Evolutionary conservation across 1,140 invertebrate species (phyloP), one percentile per base, ranked within the genome.

Genomic region (Dendroctonus ponderosae): DNA sequence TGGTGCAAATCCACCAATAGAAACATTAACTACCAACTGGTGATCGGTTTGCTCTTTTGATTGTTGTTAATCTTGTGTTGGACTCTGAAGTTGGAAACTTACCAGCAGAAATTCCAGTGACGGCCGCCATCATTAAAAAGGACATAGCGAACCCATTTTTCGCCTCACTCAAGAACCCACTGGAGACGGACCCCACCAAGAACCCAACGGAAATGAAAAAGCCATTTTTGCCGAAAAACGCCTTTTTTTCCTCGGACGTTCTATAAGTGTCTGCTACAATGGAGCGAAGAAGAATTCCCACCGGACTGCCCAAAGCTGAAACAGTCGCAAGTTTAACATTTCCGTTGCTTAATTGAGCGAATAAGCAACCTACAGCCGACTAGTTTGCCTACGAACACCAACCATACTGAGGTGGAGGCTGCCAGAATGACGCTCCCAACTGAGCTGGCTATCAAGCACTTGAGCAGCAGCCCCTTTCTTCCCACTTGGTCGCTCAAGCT

Each of bases 401-500:
- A 4, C 15, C 37, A 39, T 3, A 70, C 39, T 8, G 70, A 70
- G 43, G 39, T 14, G 11, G 70, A 60, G 39, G 38, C 52, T 40
- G 37, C 43, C 8, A 50, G 39, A 52, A 56, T 48, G 62, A 50
- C 12, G 62, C 53, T 71, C n/a, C 67, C 68, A n/a, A 67, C 40
- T 2, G 62, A 50, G 43, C 57, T 60, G 3, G 67, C 57, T 9
- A 46, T 5, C 11, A 71, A 14, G 44, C 70, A 69, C 57, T 61
- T 66, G 6, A 70, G 14, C 40, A 70, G 38, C 3, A 70, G 51
- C 8, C 46, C 46, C 58, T 64, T 67, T 50, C 68, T 50, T 42
- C 70, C 70, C 3, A 67, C 41, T 41, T 49, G 58, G 43, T 71
- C 70, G 49, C 70, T 71, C 54, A 71, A 70, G 65, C 70, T 69